Conservation (phyloP, 2,888 invertebrate species). For the Empis stercorea region DNA sequence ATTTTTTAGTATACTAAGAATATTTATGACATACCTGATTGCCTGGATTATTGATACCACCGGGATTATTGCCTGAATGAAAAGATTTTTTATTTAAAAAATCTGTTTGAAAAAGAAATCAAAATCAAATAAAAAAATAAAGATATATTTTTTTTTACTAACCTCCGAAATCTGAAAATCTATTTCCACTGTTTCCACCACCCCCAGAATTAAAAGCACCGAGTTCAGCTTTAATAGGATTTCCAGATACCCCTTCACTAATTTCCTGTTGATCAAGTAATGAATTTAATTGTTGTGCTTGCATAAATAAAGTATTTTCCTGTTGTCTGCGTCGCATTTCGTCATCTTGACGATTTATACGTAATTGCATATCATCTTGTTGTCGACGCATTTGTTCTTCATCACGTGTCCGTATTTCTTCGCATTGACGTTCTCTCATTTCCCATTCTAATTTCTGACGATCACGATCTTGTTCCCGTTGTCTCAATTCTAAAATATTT, state of each 20-base stretch:
- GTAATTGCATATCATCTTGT: slow-evolving; percentile 62
- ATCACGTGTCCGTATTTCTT: slow-evolving; percentile 60
- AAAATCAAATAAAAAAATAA: background rate
- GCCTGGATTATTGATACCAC: background rate
- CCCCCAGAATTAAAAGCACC: slow-evolving; percentile 18
- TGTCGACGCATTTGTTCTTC: slow-evolving; percentile 53
- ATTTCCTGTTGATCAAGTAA: slow-evolving; percentile 61
- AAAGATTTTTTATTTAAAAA: slow-evolving; percentile 2
- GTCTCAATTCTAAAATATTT: slow-evolving; percentile 48
- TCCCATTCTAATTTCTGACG: slow-evolving; percentile 76
- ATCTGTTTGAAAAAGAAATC: background rate
- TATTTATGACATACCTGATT: background rate
- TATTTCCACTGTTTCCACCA: slow-evolving; percentile 16
- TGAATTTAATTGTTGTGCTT: slow-evolving; percentile 51
- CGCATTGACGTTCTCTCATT: slow-evolving; percentile 66
- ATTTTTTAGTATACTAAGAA: too few relatives aligned
- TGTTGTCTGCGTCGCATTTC: slow-evolving; percentile 74
- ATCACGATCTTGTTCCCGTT: slow-evolving; percentile 76
- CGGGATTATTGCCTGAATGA: slow-evolving; percentile 8
- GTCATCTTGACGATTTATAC: slow-evolving; percentile 71
- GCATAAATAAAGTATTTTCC: slow-evolving; percentile 78
- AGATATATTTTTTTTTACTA: slow-evolving; percentile 6
- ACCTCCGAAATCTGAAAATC: slow-evolving; percentile 31
- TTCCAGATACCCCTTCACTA: slow-evolving; percentile 36
- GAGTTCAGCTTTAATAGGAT: background rate